Conservation (phyloP, 1,140 invertebrate species). For the Conus ventricosus region DNA sequence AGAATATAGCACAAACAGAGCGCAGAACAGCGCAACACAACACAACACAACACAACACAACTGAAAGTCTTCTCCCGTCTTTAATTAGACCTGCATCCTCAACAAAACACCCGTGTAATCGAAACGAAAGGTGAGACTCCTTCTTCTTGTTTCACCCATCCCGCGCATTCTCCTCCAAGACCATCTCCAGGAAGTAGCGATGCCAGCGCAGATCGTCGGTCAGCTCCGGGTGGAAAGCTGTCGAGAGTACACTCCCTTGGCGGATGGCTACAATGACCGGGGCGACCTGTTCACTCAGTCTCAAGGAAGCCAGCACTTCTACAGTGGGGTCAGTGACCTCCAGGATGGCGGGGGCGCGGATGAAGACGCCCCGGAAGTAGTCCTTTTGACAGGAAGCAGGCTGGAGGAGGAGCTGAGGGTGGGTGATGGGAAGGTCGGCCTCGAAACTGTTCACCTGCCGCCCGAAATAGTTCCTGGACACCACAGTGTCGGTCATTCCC, state of each 20-base stretch:
- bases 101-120: too few relatives aligned
- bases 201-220: constrained; percentile 68
- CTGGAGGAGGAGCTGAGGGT: constrained; percentile 29
- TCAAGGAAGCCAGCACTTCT: constrained; percentile 55
- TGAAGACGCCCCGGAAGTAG: constrained; percentile 63
- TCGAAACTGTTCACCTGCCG: constrained; percentile 69
- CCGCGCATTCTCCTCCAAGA: neutral
- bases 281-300: constrained; percentile 30
- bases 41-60: too few relatives aligned
- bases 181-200: constrained; percentile 59
- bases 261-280: constrained; percentile 61
- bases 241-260: constrained; percentile 63
- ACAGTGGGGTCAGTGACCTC: constrained; percentile 49
- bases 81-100: too few relatives aligned
- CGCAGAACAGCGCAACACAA: too few relatives aligned
- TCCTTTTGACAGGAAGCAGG: constrained; percentile 9
- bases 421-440: constrained; percentile 52
- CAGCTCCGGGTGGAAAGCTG: constrained; percentile 69
- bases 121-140: too few relatives aligned
- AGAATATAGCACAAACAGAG: too few relatives aligned
- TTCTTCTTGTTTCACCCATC: too few relatives aligned
- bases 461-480: constrained; percentile 66
- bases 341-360: constrained; percentile 65
- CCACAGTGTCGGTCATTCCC: constrained; percentile 59
- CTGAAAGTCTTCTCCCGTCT: too few relatives aligned